Base-by-base conservation (phyloP, 2,888 invertebrate species). In the Galerucella nymphaeae region DNA sequence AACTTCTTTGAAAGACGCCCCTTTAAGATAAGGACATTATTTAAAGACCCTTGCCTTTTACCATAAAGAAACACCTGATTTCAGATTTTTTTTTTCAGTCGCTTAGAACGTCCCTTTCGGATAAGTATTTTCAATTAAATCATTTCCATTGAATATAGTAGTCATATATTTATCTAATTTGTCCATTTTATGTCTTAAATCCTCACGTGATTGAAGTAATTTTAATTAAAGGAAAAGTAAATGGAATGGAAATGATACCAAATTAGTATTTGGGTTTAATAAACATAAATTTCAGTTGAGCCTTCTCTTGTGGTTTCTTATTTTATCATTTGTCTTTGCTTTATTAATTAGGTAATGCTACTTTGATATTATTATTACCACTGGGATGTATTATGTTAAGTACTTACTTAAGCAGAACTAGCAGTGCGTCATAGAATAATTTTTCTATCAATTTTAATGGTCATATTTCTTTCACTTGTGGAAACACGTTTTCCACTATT, bases 231-330 rank as follows among this genome's bases (percentile, higher is more conserved):
- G 16, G 8, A 9, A 16, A 4, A 53, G n/a, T 9, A 9, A n/a
- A 53, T 82, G 82, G 81, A 76, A 75, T 76, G 72, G 75, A 73
- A 74, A 75, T 73, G 76, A 77, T 79, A 76, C 77, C 78, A 77
- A n/a, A n/a, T 75, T 81, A 80, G 80, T 82, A 80, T 79, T 82
- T 77, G 76, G 71, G 67, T 78, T 78, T 80, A 80, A 79, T 81
- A 79, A 80, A 75, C 83, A 79, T 83, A 83, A 83, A 83, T 83
- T 81, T 81, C 70, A 74, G 71, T 82, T 81, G 81, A 79, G 77
- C 72, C 70, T 73, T 77, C 77, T 76, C 74, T 20, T 30, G 78
- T 67, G 79, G 77, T 72, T 75, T 80, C 78, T 79, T 76, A 78
- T 80, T 80, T 79, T 62, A 70, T 69, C 50, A 50, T 70, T 65